These are phyloP conservation scores for Microplitis deprimator DNA, from an alignment of 2,888 invertebrate species.

Conservation along the genomic window DNA sequence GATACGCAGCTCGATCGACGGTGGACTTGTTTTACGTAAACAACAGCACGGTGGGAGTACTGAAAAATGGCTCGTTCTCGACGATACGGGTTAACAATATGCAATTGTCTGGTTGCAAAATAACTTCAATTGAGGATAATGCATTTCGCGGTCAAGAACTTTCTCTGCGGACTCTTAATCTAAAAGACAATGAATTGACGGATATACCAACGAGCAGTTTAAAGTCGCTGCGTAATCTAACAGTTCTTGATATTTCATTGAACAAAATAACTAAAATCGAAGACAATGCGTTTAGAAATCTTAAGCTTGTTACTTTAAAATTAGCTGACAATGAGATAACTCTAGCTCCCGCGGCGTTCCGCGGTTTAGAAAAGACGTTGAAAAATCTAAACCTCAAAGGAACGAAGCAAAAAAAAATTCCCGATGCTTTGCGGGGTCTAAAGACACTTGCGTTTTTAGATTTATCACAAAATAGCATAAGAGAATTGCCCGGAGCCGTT, in stretches of 20 bases:
- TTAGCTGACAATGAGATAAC: conserved; percentile 90
- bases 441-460: conserved; percentile 89
- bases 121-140: conserved; percentile 79
- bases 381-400: conserved; percentile 93
- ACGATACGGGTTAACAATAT: conserved; percentile 85
- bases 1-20: conserved; percentile 77
- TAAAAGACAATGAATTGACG: conserved; percentile 86
- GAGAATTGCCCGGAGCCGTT: conserved; percentile 83
- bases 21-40: conserved; percentile 91
- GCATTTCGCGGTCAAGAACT: conserved; percentile 89
- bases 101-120: conserved; percentile 87
- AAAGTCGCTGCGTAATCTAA: conserved; percentile 79
- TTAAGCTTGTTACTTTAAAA: conserved; percentile 86
- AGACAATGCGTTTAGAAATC: conserved; percentile 82
- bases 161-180: conserved; percentile 85
- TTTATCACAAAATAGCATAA: conserved; percentile 89
- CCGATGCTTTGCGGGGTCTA: conserved; percentile 84
- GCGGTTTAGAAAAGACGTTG: conserved; percentile 84
- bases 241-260: conserved; percentile 87
- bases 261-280: conserved; percentile 83
- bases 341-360: conserved; percentile 79
- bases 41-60: conserved; percentile 83
- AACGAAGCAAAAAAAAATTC: conserved; percentile 84
- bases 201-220: conserved; percentile 85
- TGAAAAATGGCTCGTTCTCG: conserved; percentile 79